These are phyloP conservation scores for Xestoiulus laeticollis DNA, from an alignment of 2,888 invertebrate species.

Conservation along the genomic window DNA sequence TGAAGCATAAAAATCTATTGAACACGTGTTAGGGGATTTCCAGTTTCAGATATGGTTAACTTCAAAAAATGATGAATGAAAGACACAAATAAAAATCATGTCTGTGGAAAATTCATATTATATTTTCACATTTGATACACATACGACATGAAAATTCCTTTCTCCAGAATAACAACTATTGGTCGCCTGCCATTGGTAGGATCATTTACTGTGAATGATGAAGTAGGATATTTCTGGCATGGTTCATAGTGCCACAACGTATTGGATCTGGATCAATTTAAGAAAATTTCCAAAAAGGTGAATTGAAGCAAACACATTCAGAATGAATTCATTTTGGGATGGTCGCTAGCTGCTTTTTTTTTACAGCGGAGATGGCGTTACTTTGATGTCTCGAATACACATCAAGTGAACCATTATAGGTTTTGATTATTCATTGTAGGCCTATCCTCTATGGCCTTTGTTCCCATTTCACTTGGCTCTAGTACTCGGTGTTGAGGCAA, in stretches of 20 bases:
- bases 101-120: too few species aligned
- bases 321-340: neutral
- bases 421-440: slow-evolving; percentile 19
- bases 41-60: too few species aligned
- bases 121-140: too few species aligned
- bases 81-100: too few species aligned
- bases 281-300: neutral
- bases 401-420: slow-evolving; percentile 4
- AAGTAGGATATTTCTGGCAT: neutral
- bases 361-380: neutral
- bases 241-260: neutral
- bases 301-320: neutral
- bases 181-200: neutral
- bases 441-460: neutral
- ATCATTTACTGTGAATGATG: neutral
- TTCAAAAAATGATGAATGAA: too few species aligned
- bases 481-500: neutral
- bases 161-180: neutral
- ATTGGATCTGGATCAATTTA: neutral
- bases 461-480: neutral
- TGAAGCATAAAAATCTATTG: too few species aligned
- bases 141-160: too few species aligned
- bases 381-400: neutral
- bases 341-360: slow-evolving; percentile 5
- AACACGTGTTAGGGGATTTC: too few species aligned